These are phyloP conservation scores for Melieria omissa DNA, from an alignment of 2,888 invertebrate species.

Conservation along the genomic window DNA sequence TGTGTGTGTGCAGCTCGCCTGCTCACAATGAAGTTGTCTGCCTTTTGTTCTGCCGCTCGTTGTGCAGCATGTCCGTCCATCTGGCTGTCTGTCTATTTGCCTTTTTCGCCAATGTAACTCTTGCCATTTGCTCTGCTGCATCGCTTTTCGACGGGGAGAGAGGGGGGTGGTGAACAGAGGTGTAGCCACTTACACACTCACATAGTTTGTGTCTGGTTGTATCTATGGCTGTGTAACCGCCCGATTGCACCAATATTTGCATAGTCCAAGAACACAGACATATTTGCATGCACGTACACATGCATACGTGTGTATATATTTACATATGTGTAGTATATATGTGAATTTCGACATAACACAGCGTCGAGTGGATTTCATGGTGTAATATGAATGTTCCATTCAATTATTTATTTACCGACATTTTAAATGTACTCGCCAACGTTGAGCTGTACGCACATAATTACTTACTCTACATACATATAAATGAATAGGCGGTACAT, in stretches of 20 bases:
- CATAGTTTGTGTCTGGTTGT: too few relatives aligned
- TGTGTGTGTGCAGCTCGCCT: neutral
- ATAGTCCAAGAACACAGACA: too few relatives aligned
- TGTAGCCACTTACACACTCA: neutral
- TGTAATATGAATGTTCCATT: slow-evolving; percentile 2
- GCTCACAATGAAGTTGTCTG: slow-evolving; percentile 4
- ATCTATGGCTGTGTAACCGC: too few relatives aligned
- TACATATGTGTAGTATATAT: slow-evolving; percentile 1
- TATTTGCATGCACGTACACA: neutral
- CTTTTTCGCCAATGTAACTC: too few relatives aligned
- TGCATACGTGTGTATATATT: neutral
- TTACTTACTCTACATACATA: too few relatives aligned
- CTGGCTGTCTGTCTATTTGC: too few relatives aligned
- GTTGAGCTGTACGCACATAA: neutral
- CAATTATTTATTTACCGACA: slow-evolving; percentile 20
- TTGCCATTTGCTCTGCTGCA: neutral
- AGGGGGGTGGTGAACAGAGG: neutral
- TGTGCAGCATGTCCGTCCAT: too few relatives aligned
- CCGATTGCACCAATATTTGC: too few relatives aligned
- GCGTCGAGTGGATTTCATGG: neutral
- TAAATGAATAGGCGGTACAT: too few relatives aligned
- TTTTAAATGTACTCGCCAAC: slow-evolving; percentile 6
- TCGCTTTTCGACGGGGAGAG: neutral
- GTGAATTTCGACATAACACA: neutral
- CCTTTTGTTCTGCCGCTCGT: too few relatives aligned